Percentiles rank a stretch among this genome's conserved stretches.
Evolutionary conservation across 2,797 vertebrate genomes (phyloP).

Genomic region (Parauchenoglanis ngamensis): DNA sequence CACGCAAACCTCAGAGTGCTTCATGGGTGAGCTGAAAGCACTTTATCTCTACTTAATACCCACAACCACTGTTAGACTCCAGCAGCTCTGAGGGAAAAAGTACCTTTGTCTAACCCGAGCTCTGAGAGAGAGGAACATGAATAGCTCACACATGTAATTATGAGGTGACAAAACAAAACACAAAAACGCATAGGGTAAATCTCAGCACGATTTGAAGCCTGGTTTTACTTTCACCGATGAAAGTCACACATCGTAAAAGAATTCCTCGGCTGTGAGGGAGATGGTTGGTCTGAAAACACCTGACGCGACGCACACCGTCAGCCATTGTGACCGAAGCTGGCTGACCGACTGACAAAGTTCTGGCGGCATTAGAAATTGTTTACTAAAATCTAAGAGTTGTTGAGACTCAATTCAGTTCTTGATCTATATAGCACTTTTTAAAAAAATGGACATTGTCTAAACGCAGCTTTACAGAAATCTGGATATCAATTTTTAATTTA

Average conservation of each 20-base stretch:
- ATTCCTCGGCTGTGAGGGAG: background rate
- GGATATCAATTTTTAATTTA: too few relatives aligned
- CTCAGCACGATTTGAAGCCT: background rate
- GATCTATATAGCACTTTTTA: background rate
- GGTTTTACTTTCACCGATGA: background rate
- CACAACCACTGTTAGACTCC: background rate
- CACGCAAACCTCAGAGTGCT: background rate
- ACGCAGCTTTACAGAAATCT: background rate
- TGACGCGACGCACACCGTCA: background rate
- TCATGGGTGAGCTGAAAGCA: background rate
- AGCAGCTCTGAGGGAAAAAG: background rate
- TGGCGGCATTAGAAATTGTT: background rate
- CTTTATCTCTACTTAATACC: background rate
- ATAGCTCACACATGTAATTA: constrained; percentile 31
- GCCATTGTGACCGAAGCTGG: background rate
- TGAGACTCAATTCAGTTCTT: background rate
- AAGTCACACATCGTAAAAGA: background rate
- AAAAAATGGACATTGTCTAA: background rate
- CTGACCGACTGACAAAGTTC: background rate
- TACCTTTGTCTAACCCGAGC: background rate
- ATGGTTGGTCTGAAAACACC: background rate
- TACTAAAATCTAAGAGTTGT: background rate
- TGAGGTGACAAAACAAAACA: background rate
- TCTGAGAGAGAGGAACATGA: background rate
- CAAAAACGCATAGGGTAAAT: background rate